These are phyloP conservation scores for Hippolais icterina DNA, from an alignment of 2,113 vertebrate species.

Conservation along the genomic window DNA sequence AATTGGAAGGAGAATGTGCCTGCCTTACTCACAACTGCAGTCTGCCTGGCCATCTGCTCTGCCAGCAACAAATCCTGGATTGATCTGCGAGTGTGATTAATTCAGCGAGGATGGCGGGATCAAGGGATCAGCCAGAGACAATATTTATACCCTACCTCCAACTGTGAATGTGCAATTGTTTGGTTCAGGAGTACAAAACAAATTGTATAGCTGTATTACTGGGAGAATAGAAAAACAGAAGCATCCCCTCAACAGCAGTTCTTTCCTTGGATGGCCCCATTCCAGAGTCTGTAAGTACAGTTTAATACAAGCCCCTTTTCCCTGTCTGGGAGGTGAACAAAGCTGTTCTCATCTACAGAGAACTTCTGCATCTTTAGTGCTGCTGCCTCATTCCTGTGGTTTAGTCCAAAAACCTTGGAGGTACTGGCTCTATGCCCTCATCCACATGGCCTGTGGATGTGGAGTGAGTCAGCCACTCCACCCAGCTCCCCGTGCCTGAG, in stretches of 20 bases:
- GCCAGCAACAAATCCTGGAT: conserved; percentile 40
- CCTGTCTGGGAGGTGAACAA: not conserved
- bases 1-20: not conserved
- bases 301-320: not conserved
- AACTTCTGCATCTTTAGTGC: not conserved
- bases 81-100: conserved; percentile 31
- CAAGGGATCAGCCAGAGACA: conserved; percentile 41
- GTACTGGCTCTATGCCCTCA: not conserved
- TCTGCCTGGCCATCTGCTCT: conserved; percentile 51
- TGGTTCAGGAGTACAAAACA: conserved; percentile 15
- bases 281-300: not conserved
- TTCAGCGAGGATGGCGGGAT: not conserved
- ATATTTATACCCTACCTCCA: conserved; percentile 33
- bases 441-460: rapidly evolving
- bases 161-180: conserved; percentile 32
- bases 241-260: not conserved
- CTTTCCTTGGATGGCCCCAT: not conserved
- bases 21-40: not conserved
- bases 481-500: not conserved
- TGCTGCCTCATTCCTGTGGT: not conserved
- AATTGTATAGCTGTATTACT: not conserved
- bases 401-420: not conserved
- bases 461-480: not conserved
- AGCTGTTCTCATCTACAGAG: not conserved
- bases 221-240: not conserved